Evolutionary conservation across 2,888 invertebrate species (phyloP).

Genomic region (Gryllus longicercus): DNA sequence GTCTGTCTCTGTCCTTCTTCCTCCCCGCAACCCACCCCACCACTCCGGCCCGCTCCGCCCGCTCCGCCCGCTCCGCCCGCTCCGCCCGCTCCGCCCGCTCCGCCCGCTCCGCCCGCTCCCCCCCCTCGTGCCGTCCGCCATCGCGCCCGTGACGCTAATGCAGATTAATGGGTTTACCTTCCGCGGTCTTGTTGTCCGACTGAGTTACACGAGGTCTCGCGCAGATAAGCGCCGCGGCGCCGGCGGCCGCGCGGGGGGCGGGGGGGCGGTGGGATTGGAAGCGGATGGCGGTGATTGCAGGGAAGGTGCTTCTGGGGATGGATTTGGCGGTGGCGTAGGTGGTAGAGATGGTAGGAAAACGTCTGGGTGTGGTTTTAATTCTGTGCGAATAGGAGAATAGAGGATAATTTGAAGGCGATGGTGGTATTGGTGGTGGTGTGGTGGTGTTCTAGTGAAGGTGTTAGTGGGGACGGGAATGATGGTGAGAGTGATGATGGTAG

Average conservation of each 20-base stretch:
- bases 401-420: neutral
- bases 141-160: neutral
- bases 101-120: neutral
- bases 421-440: too few relatives aligned
- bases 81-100: neutral
- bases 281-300: neutral
- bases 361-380: neutral
- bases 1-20: neutral
- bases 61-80: neutral
- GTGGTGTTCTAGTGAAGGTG: neutral
- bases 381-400: neutral
- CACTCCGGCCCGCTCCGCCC: neutral
- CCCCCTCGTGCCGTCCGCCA: neutral
- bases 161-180: neutral
- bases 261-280: neutral
- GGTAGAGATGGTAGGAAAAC: neutral
- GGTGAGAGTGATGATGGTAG: neutral
- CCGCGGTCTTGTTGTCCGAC: slow-evolving; percentile 10
- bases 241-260: neutral
- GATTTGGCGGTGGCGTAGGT: neutral
- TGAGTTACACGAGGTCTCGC: slow-evolving; percentile 1
- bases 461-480: neutral
- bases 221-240: neutral
- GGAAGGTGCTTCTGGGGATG: neutral
- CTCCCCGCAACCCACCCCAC: neutral